Evolutionary conservation across 92 coral and sea anemone genomes (phyloP).

Genomic region (Actinernus sp.): DNA sequence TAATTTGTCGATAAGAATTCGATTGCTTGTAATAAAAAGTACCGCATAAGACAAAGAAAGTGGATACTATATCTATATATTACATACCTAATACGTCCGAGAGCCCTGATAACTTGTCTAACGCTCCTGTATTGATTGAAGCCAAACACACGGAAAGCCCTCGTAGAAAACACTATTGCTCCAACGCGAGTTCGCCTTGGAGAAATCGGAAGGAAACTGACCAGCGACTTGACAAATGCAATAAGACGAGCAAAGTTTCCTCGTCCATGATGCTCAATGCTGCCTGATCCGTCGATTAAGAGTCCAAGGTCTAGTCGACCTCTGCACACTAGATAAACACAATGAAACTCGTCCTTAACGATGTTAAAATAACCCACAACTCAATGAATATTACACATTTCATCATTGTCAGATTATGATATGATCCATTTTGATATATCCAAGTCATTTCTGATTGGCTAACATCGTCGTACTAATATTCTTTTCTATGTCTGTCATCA

Average conservation of each 20-base stretch:
- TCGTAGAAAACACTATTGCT: constrained; percentile 46
- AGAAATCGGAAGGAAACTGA: constrained; percentile 54
- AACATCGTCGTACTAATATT: no score
- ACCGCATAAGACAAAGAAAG: no score
- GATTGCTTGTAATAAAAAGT: no score
- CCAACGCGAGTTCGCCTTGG: constrained; percentile 56
- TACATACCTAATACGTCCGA: constrained; percentile 43
- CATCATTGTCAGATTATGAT: no score
- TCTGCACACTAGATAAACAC: constrained; percentile 44
- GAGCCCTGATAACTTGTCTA: constrained; percentile 37
- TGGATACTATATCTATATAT: no score
- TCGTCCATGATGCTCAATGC: constrained; percentile 51
- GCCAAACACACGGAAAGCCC: constrained; percentile 37
- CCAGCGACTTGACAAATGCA: constrained; percentile 61
- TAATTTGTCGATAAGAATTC: no score
- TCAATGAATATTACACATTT: no score
- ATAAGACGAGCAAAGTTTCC: constrained; percentile 32
- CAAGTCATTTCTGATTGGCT: no score
- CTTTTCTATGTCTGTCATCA: no score
- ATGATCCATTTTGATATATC: no score
- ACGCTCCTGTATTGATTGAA: constrained; percentile 44
- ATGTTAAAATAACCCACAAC: no score
- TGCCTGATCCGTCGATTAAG: constrained; percentile 57
- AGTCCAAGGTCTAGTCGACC: constrained; percentile 72
- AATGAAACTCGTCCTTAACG: neutral